Conservation (phyloP, 2,797 vertebrate species). For the Remorina albescens region DNA sequence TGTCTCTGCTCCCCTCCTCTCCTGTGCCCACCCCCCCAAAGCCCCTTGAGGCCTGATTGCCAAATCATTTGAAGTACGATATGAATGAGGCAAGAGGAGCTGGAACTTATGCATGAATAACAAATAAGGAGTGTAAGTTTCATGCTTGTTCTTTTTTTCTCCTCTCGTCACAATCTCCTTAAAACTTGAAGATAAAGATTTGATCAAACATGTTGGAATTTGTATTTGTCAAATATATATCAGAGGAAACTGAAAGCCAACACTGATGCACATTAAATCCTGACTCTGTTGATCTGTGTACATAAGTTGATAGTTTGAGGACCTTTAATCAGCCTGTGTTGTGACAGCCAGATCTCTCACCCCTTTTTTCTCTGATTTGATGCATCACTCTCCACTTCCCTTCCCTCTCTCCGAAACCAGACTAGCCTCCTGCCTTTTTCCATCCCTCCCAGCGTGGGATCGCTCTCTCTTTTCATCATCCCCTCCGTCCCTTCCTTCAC, state of each 20-base stretch:
- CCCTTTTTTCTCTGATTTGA: constrained; percentile 16
- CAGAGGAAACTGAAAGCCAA: constrained; percentile 36
- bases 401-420: constrained; percentile 6
- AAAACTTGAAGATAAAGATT: constrained; percentile 51
- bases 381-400: constrained; percentile 2
- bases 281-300: constrained; percentile 29
- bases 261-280: constrained; percentile 17
- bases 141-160: constrained; percentile 33
- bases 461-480: constrained; percentile 37
- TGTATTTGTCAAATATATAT: constrained; percentile 53
- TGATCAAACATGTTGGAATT: constrained; percentile 56
- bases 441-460: neutral
- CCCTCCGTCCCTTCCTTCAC: neutral
- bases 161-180: neutral
- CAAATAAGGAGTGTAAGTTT: constrained; percentile 67
- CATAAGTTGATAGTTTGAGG: constrained; percentile 29
- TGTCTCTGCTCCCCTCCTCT: constrained; percentile 40
- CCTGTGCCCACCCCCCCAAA: constrained; percentile 3
- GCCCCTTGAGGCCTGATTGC: constrained; percentile 75
- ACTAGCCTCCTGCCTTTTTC: neutral
- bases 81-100: constrained; percentile 75
- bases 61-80: constrained; percentile 82
- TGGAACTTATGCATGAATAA: constrained; percentile 73
- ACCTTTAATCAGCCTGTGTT: constrained; percentile 41
- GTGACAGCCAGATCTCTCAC: constrained; percentile 16